phyloP scores from a whole-genome alignment of 2,113 vertebrate species.

The Pachypanchax playfairii region DNA sequence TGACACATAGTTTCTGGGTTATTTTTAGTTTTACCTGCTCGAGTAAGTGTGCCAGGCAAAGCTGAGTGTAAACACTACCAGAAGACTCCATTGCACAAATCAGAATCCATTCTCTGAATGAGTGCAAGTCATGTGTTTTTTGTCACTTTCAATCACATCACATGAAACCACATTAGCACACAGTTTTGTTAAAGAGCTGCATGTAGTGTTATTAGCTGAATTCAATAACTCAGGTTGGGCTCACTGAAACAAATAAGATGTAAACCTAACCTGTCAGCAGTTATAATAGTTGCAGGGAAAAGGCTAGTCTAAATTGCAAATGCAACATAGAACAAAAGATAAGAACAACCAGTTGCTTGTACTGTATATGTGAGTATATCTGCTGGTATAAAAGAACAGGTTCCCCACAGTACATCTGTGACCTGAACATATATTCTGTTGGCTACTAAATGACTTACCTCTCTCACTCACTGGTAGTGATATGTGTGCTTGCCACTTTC shows the following conservation, averaged over 20 bases:
- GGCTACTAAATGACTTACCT: slow-evolving; percentile 51
- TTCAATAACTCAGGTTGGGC: neutral
- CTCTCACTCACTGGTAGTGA: slow-evolving; percentile 51
- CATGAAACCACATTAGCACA: neutral
- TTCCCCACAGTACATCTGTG: slow-evolving; percentile 45
- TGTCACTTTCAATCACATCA: neutral
- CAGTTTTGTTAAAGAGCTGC: neutral
- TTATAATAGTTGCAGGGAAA: too few relatives aligned
- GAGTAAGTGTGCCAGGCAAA: too few relatives aligned
- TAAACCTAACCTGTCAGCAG: neutral
- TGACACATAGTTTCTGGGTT: neutral
- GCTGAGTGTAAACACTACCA: neutral
- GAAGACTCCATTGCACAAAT: neutral
- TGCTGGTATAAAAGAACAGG: slow-evolving; percentile 22
- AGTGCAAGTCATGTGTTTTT: neutral
- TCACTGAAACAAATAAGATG: neutral
- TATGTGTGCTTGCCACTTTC: slow-evolving; percentile 33
- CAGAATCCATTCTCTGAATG: neutral
- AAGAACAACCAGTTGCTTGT: too few relatives aligned
- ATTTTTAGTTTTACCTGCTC: neutral
- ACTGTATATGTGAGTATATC: neutral
- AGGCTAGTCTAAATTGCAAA: too few relatives aligned
- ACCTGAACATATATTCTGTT: slow-evolving; percentile 60
- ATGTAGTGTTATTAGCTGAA: neutral
- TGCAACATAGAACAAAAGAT: too few relatives aligned